These are phyloP conservation scores for Gobio gobio DNA, from an alignment of 2,113 vertebrate species.

Conservation along the genomic window DNA sequence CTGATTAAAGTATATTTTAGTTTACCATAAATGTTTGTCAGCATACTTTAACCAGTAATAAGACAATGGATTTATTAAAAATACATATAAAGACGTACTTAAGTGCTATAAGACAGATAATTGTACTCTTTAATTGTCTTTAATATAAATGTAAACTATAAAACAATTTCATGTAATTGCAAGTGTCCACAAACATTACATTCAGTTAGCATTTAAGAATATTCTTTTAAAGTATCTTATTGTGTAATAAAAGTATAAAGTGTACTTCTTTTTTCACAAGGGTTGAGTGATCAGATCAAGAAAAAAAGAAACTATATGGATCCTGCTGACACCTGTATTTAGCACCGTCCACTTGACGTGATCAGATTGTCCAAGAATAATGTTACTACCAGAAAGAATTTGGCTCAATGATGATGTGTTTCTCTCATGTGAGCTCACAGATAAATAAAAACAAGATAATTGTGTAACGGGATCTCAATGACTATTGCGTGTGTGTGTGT, in stretches of 20 bases:
- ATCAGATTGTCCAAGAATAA: not conserved
- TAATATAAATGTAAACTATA: not conserved
- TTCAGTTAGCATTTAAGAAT: too few species aligned
- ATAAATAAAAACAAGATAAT: not conserved
- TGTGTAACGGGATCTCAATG: not conserved
- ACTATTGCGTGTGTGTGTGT: not conserved
- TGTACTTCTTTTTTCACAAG: not conserved
- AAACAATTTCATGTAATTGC: not conserved
- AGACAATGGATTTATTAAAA: too few species aligned
- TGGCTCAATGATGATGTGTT: not conserved
- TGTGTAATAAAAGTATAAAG: not conserved
- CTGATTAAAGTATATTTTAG: too few species aligned
- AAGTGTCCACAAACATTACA: too few species aligned
- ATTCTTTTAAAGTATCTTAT: not conserved
- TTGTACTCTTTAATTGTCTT: not conserved
- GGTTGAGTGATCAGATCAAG: not conserved
- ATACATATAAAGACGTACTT: too few species aligned
- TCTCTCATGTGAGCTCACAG: not conserved
- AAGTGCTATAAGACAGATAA: too few species aligned
- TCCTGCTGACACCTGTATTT: not conserved
- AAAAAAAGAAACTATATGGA: not conserved
- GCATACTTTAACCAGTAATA: too few species aligned
- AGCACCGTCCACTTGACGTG: not conserved
- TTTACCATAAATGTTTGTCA: too few species aligned
- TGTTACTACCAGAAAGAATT: too few species aligned